Conservation (phyloP, 2,888 invertebrate species). For the Amphipoea lucens region DNA sequence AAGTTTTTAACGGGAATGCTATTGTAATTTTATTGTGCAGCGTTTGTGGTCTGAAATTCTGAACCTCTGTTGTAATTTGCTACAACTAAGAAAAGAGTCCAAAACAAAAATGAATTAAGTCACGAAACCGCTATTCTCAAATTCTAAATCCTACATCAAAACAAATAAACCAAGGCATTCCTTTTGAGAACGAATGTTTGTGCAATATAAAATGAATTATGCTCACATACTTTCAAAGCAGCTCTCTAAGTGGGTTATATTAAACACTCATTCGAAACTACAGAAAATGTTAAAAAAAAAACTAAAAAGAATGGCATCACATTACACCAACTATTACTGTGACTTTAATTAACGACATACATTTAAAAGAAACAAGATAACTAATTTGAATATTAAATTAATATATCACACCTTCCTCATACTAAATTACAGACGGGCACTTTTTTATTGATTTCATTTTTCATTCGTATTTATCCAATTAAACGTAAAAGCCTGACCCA, state of each 20-base stretch:
- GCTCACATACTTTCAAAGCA: neutral
- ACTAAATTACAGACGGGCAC: constrained; percentile 49
- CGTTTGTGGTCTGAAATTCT: neutral
- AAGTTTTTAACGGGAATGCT: neutral
- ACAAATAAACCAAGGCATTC: neutral
- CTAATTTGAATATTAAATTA: constrained; percentile 58
- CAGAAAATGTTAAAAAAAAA: neutral
- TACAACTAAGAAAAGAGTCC: neutral
- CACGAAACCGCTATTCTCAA: neutral
- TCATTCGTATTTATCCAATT: constrained; percentile 67
- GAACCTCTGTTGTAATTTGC: neutral
- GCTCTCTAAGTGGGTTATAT: neutral
- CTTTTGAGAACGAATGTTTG: neutral
- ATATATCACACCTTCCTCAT: constrained; percentile 56
- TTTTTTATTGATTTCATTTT: constrained; percentile 65
- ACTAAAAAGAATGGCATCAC: constrained; percentile 7
- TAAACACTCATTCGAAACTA: neutral
- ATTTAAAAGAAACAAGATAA: constrained; percentile 50
- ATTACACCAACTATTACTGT: constrained; percentile 25
- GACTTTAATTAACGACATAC: constrained; percentile 47
- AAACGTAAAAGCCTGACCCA: constrained; percentile 56
- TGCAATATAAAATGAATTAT: neutral
- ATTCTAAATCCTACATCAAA: neutral
- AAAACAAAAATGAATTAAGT: neutral
- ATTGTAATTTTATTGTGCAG: neutral